A percentile compares a stretch with the other conserved stretches of the same genome.
phyloP scores from a whole-genome alignment of 35 echinoderm and acorn worm genomes.

The Holothuria glaberrima region DNA sequence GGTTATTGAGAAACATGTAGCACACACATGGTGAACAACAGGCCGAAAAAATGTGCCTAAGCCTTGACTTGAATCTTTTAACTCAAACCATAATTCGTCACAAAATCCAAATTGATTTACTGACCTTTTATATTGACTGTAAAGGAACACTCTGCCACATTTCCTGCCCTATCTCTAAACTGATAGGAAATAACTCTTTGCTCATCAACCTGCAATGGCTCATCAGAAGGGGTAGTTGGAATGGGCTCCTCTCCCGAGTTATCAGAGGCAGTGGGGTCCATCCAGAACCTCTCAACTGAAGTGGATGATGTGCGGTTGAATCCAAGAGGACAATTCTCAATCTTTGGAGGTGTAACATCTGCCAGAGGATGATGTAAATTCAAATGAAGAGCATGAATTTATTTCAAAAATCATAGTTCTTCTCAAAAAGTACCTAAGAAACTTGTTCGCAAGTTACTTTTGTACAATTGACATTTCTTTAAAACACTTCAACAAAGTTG shows the following conservation, averaged over 20 bases:
- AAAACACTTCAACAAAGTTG: too few relatives aligned
- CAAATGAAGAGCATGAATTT: too few relatives aligned
- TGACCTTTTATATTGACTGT: slow-evolving; percentile 17
- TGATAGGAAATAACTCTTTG: background rate
- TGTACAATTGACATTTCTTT: too few relatives aligned
- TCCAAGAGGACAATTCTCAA: slow-evolving; percentile 25
- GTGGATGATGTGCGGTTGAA: slow-evolving; percentile 19
- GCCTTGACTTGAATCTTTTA: too few relatives aligned
- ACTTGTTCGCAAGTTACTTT: too few relatives aligned
- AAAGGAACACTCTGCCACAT: slow-evolving; percentile 23
- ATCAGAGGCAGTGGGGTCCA: slow-evolving; percentile 44
- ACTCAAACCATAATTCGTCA: too few relatives aligned
- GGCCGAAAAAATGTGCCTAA: too few relatives aligned
- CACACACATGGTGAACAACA: too few relatives aligned
- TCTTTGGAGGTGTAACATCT: slow-evolving; percentile 11
- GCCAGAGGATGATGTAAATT: background rate
- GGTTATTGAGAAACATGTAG: too few relatives aligned
- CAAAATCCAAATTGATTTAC: too few relatives aligned
- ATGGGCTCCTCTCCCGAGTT: slow-evolving; percentile 27
- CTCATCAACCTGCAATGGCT: background rate
- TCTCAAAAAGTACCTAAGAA: too few relatives aligned
- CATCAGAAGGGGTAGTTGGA: slow-evolving; percentile 12
- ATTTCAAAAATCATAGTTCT: too few relatives aligned
- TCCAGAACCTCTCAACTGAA: slow-evolving; percentile 24
- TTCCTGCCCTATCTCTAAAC: slow-evolving; percentile 18